Percentiles rank a stretch among this genome's conserved stretches.
Conservation (phyloP, 1,140 invertebrate genomes). For the Adoxophyes honmai region DNA sequence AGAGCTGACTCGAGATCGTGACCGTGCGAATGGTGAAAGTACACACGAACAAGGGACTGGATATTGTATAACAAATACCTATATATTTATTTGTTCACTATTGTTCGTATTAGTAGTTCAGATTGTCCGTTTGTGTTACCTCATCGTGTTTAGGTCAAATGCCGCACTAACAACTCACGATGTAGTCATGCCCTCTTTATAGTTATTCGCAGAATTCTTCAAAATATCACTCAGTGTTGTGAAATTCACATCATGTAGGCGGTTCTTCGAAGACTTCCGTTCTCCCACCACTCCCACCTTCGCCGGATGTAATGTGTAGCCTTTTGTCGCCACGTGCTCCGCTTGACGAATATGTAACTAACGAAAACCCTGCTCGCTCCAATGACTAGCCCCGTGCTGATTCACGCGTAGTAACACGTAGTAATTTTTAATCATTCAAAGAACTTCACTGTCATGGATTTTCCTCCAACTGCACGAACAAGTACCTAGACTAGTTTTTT, state of each 20-base stretch:
- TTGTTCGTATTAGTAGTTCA: neutral
- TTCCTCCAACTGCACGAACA: neutral
- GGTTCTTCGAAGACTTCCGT: slow-evolving; percentile 51
- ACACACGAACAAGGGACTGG: slow-evolving; percentile 27
- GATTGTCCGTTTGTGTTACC: neutral
- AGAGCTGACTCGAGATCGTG: slow-evolving; percentile 36
- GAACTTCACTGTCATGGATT: neutral
- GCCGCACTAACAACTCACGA: no score
- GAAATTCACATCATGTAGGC: slow-evolving; percentile 39
- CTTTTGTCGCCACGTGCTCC: slow-evolving; percentile 41
- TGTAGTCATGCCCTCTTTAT: no score
- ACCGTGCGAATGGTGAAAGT: slow-evolving; percentile 58
- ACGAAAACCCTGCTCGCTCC: neutral
- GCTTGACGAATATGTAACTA: slow-evolving; percentile 27
- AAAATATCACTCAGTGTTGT: neutral
- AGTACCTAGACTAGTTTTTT: neutral
- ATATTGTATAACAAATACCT: slow-evolving; percentile 19
- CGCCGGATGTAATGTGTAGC: slow-evolving; percentile 29
- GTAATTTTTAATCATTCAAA: slow-evolving; percentile 11
- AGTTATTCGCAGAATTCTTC: no score
- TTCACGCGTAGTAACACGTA: slow-evolving; percentile 11
- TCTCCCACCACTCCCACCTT: slow-evolving; percentile 35
- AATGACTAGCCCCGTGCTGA: neutral
- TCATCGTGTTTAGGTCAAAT: neutral
- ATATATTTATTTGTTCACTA: slow-evolving; percentile 8